Percentiles rank a stretch among this genome's conserved stretches.
phyloP scores from a whole-genome alignment of 1,140 invertebrate species.

The Chlorops oryzae region DNA sequence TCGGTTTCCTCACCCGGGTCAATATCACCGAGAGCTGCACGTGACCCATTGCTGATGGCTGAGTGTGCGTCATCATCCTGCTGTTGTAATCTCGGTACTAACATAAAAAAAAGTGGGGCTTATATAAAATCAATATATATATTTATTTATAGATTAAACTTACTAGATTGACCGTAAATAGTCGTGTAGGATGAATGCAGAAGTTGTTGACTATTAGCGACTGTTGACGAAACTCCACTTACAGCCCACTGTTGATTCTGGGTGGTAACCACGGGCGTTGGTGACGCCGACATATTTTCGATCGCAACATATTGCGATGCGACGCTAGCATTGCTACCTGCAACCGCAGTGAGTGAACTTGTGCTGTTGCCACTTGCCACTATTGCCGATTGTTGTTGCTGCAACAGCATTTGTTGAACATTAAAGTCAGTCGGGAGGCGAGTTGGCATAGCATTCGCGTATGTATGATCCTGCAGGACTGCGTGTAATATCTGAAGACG shows the following conservation, averaged over 20 bases:
- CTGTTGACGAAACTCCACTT: too few relatives aligned
- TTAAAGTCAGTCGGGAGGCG: background rate
- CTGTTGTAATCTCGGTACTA: slow-evolving; percentile 29
- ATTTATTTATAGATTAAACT: slow-evolving; percentile 14
- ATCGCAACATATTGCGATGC: background rate
- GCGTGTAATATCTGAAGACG: slow-evolving; percentile 50
- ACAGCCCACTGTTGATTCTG: too few relatives aligned
- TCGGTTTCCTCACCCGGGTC: slow-evolving; percentile 77
- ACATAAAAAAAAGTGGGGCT: background rate
- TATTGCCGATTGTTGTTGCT: slow-evolving; percentile 16
- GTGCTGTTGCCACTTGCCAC: slow-evolving; percentile 1
- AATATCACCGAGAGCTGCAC: slow-evolving; percentile 55
- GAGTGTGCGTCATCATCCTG: slow-evolving; percentile 60
- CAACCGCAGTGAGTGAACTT: background rate
- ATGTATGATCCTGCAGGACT: slow-evolving; percentile 76
- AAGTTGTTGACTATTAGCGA: too few relatives aligned
- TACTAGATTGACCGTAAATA: slow-evolving; percentile 35
- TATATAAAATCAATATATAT: background rate
- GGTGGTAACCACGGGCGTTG: too few relatives aligned
- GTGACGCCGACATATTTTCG: too few relatives aligned
- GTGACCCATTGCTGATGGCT: slow-evolving; percentile 56
- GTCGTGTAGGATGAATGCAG: too few relatives aligned
- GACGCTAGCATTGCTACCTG: background rate
- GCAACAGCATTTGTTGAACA: slow-evolving; percentile 1
- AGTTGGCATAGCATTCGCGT: slow-evolving; percentile 46